Percentiles rank a stretch among this genome's conserved stretches.
phyloP scores from a whole-genome alignment of 2,797 vertebrate genomes.

The Diplodus sargus region DNA sequence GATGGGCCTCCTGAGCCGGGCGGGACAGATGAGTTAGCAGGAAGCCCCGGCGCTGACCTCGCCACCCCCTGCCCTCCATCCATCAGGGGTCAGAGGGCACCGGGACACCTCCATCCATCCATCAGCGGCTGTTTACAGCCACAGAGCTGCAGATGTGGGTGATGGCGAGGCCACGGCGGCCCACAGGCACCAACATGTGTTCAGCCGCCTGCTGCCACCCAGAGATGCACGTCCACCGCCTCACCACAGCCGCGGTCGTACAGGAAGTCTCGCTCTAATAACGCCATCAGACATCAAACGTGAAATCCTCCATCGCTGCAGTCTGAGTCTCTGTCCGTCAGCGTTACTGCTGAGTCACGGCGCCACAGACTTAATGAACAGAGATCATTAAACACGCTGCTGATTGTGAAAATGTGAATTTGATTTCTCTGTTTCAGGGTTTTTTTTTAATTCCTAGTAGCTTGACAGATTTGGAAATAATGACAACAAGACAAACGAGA shows the following conservation, averaged over 20 bases:
- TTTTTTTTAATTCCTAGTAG: neutral
- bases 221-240: too few relatives aligned
- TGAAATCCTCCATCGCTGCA: neutral
- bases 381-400: slow-evolving; percentile 20
- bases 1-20: slow-evolving; percentile 40
- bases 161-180: slow-evolving; percentile 57
- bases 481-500: too few relatives aligned
- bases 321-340: neutral
- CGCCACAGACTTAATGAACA: slow-evolving; percentile 47
- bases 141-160: slow-evolving; percentile 79
- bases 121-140: slow-evolving; percentile 79
- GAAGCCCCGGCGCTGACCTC: slow-evolving; percentile 60
- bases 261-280: slow-evolving; percentile 21
- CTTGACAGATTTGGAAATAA: neutral
- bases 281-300: slow-evolving; percentile 19
- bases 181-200: slow-evolving; percentile 28
- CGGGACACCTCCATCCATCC: slow-evolving; percentile 85
- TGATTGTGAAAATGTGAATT: slow-evolving; percentile 12
- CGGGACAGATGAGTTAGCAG: slow-evolving; percentile 46
- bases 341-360: slow-evolving; percentile 44
- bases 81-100: slow-evolving; percentile 87
- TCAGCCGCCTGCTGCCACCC: slow-evolving; percentile 1
- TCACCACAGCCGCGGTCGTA: neutral
- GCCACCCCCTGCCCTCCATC: slow-evolving; percentile 45
- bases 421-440: neutral